These are phyloP conservation scores for Drosophila gaucha DNA, from an alignment of 2,888 invertebrate genomes.

Conservation along the genomic window DNA sequence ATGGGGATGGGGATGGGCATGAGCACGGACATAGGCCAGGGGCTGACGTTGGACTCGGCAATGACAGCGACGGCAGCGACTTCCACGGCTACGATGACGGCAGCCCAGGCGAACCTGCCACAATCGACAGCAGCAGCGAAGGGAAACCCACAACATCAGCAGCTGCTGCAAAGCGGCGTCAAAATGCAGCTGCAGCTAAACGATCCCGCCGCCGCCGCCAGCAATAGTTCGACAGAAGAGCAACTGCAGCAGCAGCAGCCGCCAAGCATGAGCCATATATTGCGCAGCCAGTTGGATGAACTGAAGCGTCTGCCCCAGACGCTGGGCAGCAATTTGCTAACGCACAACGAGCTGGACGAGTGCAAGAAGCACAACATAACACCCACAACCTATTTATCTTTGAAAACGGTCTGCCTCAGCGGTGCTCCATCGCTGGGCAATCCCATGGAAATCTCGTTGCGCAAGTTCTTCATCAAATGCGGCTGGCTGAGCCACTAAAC, in stretches of 20 bases:
- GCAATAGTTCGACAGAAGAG: constrained; percentile 45
- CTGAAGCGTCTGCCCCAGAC: constrained; percentile 79
- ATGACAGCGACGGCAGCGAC: constrained; percentile 73
- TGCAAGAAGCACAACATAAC: constrained; percentile 92
- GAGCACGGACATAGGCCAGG: constrained; percentile 76
- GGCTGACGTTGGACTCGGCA: constrained; percentile 70
- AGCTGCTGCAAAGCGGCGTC: constrained; percentile 58
- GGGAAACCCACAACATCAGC: constrained; percentile 71
- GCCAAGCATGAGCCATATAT: constrained; percentile 86
- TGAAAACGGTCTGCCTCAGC: constrained; percentile 92
- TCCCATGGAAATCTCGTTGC: constrained; percentile 84
- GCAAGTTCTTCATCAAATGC: constrained; percentile 85
- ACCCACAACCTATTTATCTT: constrained; percentile 94
- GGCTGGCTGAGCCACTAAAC: constrained; percentile 84
- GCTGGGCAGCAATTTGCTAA: constrained; percentile 87
- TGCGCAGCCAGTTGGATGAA: constrained; percentile 84
- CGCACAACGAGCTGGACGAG: constrained; percentile 89
- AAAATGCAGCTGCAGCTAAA: constrained; percentile 53
- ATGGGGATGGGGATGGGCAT: constrained; percentile 72
- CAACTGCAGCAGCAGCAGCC: constrained; percentile 31
- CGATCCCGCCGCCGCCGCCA: constrained; percentile 63
- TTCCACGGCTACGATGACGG: constrained; percentile 76
- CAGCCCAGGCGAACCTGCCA: constrained; percentile 69
- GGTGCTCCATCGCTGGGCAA: constrained; percentile 80
- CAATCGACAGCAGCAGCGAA: constrained; percentile 67